Conservation (phyloP, 2,113 vertebrate species). For the Origma solitaria region DNA sequence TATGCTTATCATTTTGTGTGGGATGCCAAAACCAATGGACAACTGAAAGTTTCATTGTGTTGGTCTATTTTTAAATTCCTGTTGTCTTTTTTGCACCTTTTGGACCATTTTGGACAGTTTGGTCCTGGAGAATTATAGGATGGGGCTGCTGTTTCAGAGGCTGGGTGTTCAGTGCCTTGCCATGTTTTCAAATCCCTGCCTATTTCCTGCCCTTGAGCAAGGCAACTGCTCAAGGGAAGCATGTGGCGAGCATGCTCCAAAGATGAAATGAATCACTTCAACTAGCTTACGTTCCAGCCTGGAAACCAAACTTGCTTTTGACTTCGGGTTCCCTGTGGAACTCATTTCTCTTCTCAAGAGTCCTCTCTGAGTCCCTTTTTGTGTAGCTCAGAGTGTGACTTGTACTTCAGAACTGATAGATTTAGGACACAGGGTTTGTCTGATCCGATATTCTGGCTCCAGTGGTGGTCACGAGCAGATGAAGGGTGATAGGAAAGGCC, state of each 20-base stretch:
- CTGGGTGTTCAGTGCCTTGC: neutral
- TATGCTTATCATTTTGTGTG: neutral
- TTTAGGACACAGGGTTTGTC: neutral
- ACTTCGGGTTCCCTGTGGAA: neutral
- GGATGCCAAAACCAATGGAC: neutral
- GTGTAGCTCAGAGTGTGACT: neutral
- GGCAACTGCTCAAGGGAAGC: neutral
- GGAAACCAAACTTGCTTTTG: conserved; percentile 23
- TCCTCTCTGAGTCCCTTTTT: neutral
- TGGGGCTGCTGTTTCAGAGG: neutral
- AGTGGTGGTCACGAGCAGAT: neutral
- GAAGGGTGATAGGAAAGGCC: neutral
- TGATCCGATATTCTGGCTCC: neutral
- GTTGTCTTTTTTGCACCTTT: neutral
- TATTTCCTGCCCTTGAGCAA: conserved; percentile 39
- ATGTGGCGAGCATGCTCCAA: conserved; percentile 24
- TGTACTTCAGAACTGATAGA: neutral
- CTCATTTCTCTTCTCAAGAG: neutral
- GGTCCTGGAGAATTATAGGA: neutral
- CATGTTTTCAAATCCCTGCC: neutral
- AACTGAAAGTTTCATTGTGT: neutral
- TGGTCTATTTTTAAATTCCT: neutral
- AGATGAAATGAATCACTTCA: conserved; percentile 30
- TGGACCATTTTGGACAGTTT: neutral
- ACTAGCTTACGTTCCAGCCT: conserved; percentile 12